Evolutionary conservation across 2,888 invertebrate species (phyloP), one percentile per base, ranked within the genome.

Genomic region (Brachynemurus nebulosus): DNA sequence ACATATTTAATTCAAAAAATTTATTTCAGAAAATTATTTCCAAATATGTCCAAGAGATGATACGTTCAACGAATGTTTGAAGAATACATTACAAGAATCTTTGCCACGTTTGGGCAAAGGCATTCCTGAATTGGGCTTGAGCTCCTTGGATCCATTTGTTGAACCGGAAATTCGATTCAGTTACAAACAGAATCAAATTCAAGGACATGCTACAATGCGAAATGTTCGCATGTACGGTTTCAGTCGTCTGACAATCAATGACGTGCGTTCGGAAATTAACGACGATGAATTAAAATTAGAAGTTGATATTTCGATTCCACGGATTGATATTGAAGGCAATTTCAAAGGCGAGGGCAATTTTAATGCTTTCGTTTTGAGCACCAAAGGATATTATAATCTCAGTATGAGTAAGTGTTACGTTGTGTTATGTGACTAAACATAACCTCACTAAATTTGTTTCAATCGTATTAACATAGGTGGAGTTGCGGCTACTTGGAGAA

Each of bases 271-370:
- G 39, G 52, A 57, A 21, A 19, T 76, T n/a, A 69, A 71, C 11
- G 73, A 73, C 38, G 70, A 73, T 45, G 65, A 62, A 25, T 71
- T 77, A 45, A 67, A 69, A 27, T 53, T 80, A 48, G 76, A 78
- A 57, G 54, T 77, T 6, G 74, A 76, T 47, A 55, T 74, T 47
- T 67, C 67, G 30, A 59, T 74, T 20, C 77, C 79, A 1, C 65
- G 65, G 50, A 55, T 77, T 8, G 57, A 64, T 33, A 60, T 75
- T 2, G 72, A 68, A 40, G 78, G 80, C 3, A 60, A 67, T 20
- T 80, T 77, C 58, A 69, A 70, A 51, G 78, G 74, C 1, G 71
- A 75, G 47, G 78, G 80, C 11, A 64, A 68, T 27, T 64, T 80
- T 45, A 78, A 77, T 49, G 64, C 70, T 8, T 63, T 80, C 49